Base-by-base conservation (phyloP, 2,113 vertebrate genomes). In the Onychostruthus taczanowskii region DNA sequence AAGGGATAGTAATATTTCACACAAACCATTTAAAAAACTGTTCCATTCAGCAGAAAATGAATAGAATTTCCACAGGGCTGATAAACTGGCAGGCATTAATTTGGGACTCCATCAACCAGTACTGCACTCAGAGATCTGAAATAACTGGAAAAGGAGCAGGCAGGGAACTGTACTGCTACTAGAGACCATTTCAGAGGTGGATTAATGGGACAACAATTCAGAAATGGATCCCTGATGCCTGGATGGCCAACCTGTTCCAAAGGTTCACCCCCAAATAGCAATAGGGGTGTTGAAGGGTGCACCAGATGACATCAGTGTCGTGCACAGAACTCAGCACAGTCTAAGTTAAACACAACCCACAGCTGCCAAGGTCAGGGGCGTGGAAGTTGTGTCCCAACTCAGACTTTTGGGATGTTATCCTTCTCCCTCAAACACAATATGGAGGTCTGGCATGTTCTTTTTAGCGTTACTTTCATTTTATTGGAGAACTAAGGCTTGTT, bases 311-410 rank as follows among this genome's bases (percentile, higher is more conserved):
- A 68, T 75, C 84, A 86, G 44, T 56, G 41, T 77, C 3, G 0
- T 22, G 39, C 31, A 50, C 14, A 1, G 47, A 72, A 43, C 39
- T 26, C 87, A 92, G 24, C 19, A 41, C 0, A 1, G 55, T 39
- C 44, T 35, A 17, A 81, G 31, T 78, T 47, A 93, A 89, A 68
- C n/a, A 22, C 22, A 64, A 31, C 30, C 7, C 47, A 46, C 41
- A 44, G 37, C 85, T 78, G 83, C 69, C 39, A 73, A 53, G 37
- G 14, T 3, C 0, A 0, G 16, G 24, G 39, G 2, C 16, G 20
- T 58, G 69, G 76, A 75, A 89, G 46, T 7, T 58, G 20, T 43
- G 52, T 37, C 31, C 89, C 19, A 31, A 10, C 39, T 9, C 27
- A 47, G 81, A 35, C 27, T 28, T 94, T 43, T 53, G 20, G 64